Conservation (phyloP, 1,140 invertebrate species). For the Danaus melanippus region DNA sequence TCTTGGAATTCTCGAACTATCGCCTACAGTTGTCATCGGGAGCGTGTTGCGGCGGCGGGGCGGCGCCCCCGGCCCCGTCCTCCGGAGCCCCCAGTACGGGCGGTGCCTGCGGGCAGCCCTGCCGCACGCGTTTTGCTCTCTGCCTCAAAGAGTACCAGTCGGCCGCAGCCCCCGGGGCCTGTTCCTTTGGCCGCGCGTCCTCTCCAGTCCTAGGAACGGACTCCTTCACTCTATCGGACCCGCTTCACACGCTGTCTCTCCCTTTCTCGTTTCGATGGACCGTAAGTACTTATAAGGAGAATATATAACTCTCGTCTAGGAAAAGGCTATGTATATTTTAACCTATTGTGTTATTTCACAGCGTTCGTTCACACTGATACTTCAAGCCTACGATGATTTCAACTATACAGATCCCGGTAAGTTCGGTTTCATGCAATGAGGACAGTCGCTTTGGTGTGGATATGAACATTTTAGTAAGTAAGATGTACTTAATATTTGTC, state of each 20-base stretch:
- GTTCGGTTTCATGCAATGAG: constrained; percentile 6
- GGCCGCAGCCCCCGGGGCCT: constrained; percentile 85
- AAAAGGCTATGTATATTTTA: background rate
- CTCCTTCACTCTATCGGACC: constrained; percentile 88
- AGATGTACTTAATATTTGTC: background rate
- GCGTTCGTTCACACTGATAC: constrained; percentile 92
- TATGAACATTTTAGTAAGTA: background rate
- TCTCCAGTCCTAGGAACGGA: constrained; percentile 88
- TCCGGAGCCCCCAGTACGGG: constrained; percentile 77
- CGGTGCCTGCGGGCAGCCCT: constrained; percentile 73
- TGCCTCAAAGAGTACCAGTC: constrained; percentile 95
- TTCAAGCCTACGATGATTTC: constrained; percentile 89
- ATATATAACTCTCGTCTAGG: no score
- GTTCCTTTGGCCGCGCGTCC: constrained; percentile 91
- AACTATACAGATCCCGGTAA: constrained; percentile 80
- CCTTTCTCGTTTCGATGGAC: constrained; percentile 93
- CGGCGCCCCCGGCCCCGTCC: constrained; percentile 75
- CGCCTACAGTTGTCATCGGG: constrained; percentile 85
- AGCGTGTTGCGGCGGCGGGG: constrained; percentile 83
- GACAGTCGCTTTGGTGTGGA: background rate
- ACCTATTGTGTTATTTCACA: constrained; percentile 60
- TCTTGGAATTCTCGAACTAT: constrained; percentile 90
- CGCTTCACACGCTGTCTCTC: constrained; percentile 82
- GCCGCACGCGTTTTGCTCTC: constrained; percentile 88
- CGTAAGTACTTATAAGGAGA: constrained; percentile 74